Evolutionary conservation across 2,113 vertebrate species (phyloP), one percentile per base, ranked within the genome.

Genomic region (Empidonax traillii): DNA sequence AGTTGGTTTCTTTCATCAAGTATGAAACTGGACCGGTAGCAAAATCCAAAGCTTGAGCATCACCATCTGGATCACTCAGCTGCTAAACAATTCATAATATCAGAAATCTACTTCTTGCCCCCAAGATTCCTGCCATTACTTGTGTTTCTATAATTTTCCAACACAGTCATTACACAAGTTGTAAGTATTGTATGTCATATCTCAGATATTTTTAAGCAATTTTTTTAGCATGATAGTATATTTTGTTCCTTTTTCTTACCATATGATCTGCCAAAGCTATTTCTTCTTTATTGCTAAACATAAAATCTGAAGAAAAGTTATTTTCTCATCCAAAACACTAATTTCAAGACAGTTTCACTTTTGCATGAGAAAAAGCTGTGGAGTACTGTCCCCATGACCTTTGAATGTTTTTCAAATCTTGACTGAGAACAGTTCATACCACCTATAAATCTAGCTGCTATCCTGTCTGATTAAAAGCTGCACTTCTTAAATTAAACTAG

Each of bases 261-360:
- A 63, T 71, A 59, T 11, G 2, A 87, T 81, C 51, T 77, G 69
- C 84, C 80, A 81, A 74, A 91, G 72, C 59, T 87, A 62, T 86
- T 87, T 91, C 51, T 89, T 85, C 68, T 89, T 95, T 91, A 71
- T 77, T 81, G n/a, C 56, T 81, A 52, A 81, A 67, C 43, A 67
- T 56, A 93, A 91, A 92, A 62, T 55, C 73, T 63, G 55, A 77
- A 62, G 33, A 56, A 74, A 89, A 89, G 56, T 81, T 71, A 55
- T 91, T 77, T 89, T 87, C 39, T 30, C 80, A 87, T 81, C 55
- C 87, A 93, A 91, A 93, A 51, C 12, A 37, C 52, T 85, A 35
- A 33, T 91, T 91, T 44, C 52, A 47, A 81, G 80, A 59, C 73
- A 94, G 81, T 24, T 78, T 43, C 68, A 78, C 47, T 94, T 94